phyloP scores from a whole-genome alignment of 2,888 invertebrate genomes.

The Holacanthella duospinosa region DNA sequence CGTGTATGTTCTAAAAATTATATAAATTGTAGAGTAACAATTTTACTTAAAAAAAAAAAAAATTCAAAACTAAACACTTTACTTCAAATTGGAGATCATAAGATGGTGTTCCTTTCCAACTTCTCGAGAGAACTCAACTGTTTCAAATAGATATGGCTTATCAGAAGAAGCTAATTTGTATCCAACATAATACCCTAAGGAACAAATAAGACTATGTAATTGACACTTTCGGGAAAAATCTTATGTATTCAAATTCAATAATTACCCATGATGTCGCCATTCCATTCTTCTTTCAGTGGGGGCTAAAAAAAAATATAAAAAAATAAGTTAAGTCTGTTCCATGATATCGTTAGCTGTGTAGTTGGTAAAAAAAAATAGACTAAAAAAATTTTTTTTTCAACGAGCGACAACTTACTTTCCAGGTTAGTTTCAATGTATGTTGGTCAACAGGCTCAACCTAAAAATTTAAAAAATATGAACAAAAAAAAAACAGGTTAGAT shows the following conservation, averaged over 20 bases:
- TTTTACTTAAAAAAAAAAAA: slow-evolving; percentile 1
- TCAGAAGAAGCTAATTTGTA: slow-evolving; percentile 64
- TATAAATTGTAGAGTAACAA: slow-evolving; percentile 34
- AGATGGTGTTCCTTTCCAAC: slow-evolving; percentile 82
- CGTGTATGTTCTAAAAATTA: slow-evolving; percentile 62
- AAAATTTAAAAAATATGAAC: slow-evolving; percentile 9
- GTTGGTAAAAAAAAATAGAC: too few relatives aligned
- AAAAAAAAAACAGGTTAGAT: slow-evolving; percentile 1
- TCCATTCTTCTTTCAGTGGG: slow-evolving; percentile 79
- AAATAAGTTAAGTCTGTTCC: too few relatives aligned
- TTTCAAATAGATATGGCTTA: slow-evolving; percentile 79
- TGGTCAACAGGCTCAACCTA: slow-evolving; percentile 79
- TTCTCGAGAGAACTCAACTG: slow-evolving; percentile 81
- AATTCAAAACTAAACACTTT: slow-evolving; percentile 27
- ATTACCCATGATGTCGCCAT: slow-evolving; percentile 66
- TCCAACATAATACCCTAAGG: slow-evolving; percentile 77
- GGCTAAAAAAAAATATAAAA: slow-evolving; percentile 44
- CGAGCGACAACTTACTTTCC: slow-evolving; percentile 50
- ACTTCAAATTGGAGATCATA: slow-evolving; percentile 67
- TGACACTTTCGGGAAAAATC: too few relatives aligned
- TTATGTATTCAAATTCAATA: background rate
- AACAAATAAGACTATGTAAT: too few relatives aligned
- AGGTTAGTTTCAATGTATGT: slow-evolving; percentile 67
- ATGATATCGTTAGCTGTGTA: too few relatives aligned
- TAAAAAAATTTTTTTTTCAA: background rate